Evolutionary conservation across 2,113 vertebrate species (phyloP).

Genomic region (Heterotis niloticus): DNA sequence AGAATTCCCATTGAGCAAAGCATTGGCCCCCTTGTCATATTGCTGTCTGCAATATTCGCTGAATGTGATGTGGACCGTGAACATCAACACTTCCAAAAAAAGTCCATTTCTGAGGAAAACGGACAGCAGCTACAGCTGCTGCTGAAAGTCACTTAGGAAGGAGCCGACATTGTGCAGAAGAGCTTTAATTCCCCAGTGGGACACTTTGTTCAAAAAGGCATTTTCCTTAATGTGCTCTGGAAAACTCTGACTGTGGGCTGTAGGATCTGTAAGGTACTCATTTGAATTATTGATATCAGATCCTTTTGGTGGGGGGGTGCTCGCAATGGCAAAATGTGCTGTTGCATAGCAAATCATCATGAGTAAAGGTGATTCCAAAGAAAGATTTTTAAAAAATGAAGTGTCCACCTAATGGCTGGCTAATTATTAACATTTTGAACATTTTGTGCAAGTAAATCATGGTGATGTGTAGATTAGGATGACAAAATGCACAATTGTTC

Average conservation of each 20-base stretch:
- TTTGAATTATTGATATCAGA: constrained; percentile 21
- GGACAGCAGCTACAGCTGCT: background rate
- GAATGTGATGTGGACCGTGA: background rate
- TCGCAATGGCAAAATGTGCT: constrained; percentile 10
- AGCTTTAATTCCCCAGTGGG: constrained; percentile 12
- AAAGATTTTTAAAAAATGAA: constrained; percentile 17
- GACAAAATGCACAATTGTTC: constrained; percentile 14
- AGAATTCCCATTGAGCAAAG: background rate
- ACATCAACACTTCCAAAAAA: constrained; percentile 2
- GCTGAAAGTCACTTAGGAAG: constrained; percentile 21
- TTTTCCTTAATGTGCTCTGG: constrained; percentile 20
- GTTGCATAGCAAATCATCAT: constrained; percentile 19
- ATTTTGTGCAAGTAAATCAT: constrained; percentile 5
- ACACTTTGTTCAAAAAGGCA: constrained; percentile 17
- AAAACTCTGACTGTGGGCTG: background rate
- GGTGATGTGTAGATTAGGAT: background rate
- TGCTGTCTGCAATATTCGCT: background rate
- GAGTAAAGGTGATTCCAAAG: constrained; percentile 16
- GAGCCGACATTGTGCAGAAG: constrained; percentile 9
- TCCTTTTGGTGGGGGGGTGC: constrained; percentile 1
- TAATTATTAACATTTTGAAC: constrained; percentile 19
- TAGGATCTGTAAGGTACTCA: background rate
- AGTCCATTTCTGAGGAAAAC: background rate
- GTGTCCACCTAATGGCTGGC: constrained; percentile 3
- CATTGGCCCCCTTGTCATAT: background rate